These are phyloP conservation scores for Polyodon spathula DNA, from an alignment of 2,113 vertebrate species.

Conservation along the genomic window DNA sequence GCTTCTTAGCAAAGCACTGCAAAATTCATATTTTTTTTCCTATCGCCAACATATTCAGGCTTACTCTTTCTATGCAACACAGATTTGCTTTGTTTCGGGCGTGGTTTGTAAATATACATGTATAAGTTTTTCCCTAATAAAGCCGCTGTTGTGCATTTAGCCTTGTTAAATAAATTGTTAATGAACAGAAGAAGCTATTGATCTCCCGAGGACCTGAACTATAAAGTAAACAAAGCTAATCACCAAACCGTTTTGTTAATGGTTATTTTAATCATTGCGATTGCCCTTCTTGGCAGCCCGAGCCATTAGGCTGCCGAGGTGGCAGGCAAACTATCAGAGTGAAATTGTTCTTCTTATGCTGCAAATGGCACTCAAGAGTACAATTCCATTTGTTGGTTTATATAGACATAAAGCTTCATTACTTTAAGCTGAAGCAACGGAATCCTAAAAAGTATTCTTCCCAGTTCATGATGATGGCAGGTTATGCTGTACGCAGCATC, in stretches of 20 bases:
- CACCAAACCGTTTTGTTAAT: slow-evolving; percentile 47
- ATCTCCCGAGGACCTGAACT: slow-evolving; percentile 33
- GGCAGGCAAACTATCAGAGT: slow-evolving; percentile 33
- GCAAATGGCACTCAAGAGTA: slow-evolving; percentile 54
- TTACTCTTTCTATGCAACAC: no score
- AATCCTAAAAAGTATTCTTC: slow-evolving; percentile 45
- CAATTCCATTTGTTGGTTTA: slow-evolving; percentile 68
- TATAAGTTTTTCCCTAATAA: slow-evolving; percentile 17
- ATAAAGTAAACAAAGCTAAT: slow-evolving; percentile 47
- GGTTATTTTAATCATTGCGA: slow-evolving; percentile 53
- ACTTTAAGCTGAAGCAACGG: slow-evolving; percentile 41
- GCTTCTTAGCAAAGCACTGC: slow-evolving; percentile 25
- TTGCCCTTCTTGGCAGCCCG: slow-evolving; percentile 42
- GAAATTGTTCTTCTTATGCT: slow-evolving; percentile 48
- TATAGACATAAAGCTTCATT: slow-evolving; percentile 55
- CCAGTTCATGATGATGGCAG: slow-evolving; percentile 35
- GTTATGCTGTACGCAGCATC: slow-evolving; percentile 23
- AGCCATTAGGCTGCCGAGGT: slow-evolving; percentile 40
- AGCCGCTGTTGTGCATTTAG: slow-evolving; percentile 42
- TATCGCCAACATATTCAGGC: not conserved
- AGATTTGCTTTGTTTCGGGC: not conserved
- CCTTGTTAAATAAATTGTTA: slow-evolving; percentile 41
- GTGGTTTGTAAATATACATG: not conserved
- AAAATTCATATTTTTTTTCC: slow-evolving; percentile 16
- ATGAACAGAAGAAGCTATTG: slow-evolving; percentile 39